A percentile compares a stretch with the other conserved stretches of the same genome.
Conservation (phyloP, 2,113 vertebrate species). For the Carollia perspicillata region DNA sequence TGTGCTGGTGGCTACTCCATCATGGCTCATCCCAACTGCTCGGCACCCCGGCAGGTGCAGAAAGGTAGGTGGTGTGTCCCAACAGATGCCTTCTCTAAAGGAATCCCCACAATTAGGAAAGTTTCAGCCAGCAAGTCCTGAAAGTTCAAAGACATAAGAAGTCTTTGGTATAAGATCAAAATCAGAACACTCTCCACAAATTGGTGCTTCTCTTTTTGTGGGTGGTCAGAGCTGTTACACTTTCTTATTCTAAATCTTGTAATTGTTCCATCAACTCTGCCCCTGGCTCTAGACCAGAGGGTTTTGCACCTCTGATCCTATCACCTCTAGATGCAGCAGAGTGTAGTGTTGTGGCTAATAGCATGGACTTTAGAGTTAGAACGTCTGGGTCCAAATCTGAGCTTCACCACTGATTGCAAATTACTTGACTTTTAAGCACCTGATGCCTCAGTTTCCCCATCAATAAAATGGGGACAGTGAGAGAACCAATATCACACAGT, state of each 20-base stretch:
- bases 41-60: slow-evolving; percentile 30
- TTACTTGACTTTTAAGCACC: neutral
- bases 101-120: slow-evolving; percentile 37
- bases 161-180: slow-evolving; percentile 44
- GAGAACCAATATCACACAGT: neutral
- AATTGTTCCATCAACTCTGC: neutral
- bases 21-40: neutral
- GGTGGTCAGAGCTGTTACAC: slow-evolving; percentile 32
- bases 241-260: neutral
- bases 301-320: neutral
- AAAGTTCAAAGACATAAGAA: slow-evolving; percentile 46
- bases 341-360: neutral
- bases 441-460: neutral
- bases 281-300: neutral
- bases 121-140: slow-evolving; percentile 22
- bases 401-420: neutral
- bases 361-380: neutral
- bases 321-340: neutral
- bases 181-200: slow-evolving; percentile 17
- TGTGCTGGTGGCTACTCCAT: neutral
- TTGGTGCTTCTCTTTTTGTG: slow-evolving; percentile 21
- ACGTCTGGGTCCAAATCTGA: neutral
- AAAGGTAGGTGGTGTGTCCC: neutral
- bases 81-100: slow-evolving; percentile 14
- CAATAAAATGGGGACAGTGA: neutral